Evolutionary conservation across 1,140 invertebrate genomes (phyloP).

Genomic region (Dendrolimus punctatus): DNA sequence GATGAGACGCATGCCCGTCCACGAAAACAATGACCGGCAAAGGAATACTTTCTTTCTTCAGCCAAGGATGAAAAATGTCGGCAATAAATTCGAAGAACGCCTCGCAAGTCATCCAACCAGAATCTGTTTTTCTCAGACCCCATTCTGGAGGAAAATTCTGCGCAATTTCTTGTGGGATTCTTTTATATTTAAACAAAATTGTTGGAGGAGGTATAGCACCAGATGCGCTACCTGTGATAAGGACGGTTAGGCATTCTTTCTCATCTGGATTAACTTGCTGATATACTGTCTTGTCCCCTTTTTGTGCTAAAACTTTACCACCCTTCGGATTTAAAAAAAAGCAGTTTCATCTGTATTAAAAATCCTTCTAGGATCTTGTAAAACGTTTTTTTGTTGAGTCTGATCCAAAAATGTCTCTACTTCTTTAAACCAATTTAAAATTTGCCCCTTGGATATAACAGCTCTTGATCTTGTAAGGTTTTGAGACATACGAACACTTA

Average conservation of each 20-base stretch:
- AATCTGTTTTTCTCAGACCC: too few species aligned
- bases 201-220: constrained; percentile 15
- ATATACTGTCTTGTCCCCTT: constrained; percentile 12
- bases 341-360: too few species aligned
- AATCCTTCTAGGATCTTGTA: too few species aligned
- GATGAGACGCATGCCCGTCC: background rate
- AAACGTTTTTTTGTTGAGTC: too few species aligned
- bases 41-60: constrained; percentile 16
- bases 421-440: too few species aligned
- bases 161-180: constrained; percentile 17
- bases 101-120: constrained; percentile 18
- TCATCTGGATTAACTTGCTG: too few species aligned
- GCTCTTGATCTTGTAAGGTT: too few species aligned
- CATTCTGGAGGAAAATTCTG: constrained; percentile 13
- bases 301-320: constrained; percentile 9
- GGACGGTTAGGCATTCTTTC: constrained; percentile 16
- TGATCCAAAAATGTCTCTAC: too few species aligned
- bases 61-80: constrained; percentile 20
- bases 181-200: constrained; percentile 17
- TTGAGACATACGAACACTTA: too few species aligned
- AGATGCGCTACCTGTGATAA: constrained; percentile 17
- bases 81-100: constrained; percentile 18
- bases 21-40: constrained; percentile 10
- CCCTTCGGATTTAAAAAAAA: background rate
- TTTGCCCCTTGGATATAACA: too few species aligned